Conservation (phyloP, 2,113 vertebrate species). For the Copsychus sechellarum region DNA sequence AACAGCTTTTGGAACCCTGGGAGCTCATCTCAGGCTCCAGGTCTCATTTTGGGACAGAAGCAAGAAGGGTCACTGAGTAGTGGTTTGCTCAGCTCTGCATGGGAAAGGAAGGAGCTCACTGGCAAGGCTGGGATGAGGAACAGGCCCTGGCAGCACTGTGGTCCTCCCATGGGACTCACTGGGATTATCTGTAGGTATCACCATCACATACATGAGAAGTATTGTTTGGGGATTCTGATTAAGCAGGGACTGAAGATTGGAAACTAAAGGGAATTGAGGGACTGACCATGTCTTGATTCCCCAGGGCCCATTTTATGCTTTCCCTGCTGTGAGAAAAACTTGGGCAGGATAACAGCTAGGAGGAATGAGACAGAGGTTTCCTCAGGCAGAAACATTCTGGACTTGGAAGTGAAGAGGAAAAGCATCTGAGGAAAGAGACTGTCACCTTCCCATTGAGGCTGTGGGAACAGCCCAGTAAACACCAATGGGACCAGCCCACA, state of each 20-base stretch:
- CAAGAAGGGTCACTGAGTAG: neutral
- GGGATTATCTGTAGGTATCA: neutral
- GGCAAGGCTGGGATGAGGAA: neutral
- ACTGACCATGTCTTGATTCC: neutral
- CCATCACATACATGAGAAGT: neutral
- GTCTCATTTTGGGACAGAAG: neutral
- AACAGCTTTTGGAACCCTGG: neutral
- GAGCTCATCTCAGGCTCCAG: fast-evolving
- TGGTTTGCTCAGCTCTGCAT: neutral
- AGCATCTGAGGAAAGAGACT: neutral
- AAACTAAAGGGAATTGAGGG: neutral
- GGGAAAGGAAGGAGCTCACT: neutral
- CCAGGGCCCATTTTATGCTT: neutral
- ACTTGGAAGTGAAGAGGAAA: neutral
- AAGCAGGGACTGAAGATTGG: neutral
- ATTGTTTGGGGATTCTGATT: neutral
- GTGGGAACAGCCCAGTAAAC: neutral
- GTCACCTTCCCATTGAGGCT: neutral
- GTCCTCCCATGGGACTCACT: neutral
- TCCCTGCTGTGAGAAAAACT: neutral
- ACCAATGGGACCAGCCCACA: neutral
- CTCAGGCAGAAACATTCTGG: neutral
- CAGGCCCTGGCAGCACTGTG: neutral
- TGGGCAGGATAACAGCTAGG: neutral
- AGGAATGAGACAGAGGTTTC: neutral